phyloP scores from a whole-genome alignment of 64 coral and sea anemone species.

The Montipora capricornis region DNA sequence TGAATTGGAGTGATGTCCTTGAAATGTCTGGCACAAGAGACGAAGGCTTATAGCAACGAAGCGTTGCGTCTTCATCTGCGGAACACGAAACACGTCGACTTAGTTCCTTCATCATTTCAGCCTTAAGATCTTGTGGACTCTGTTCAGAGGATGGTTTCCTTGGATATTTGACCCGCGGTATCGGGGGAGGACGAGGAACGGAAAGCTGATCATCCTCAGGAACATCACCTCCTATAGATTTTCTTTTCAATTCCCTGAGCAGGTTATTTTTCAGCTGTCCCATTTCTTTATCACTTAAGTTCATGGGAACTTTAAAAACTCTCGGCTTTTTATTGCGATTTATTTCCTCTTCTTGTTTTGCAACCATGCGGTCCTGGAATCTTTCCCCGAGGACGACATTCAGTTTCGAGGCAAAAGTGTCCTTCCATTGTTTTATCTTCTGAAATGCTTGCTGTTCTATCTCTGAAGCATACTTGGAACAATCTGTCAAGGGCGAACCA shows the following conservation, averaged over 20 bases:
- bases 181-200: background rate
- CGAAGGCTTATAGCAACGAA: slow-evolving; percentile 16
- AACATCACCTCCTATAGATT: slow-evolving; percentile 8
- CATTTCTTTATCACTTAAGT: slow-evolving; percentile 61
- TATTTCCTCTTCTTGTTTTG: background rate
- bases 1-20: background rate
- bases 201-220: background rate
- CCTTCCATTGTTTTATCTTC: slow-evolving; percentile 74
- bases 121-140: slow-evolving; percentile 51
- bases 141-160: slow-evolving; percentile 17
- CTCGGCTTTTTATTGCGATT: slow-evolving; percentile 25
- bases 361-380: slow-evolving; percentile 2
- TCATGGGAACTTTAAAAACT: slow-evolving; percentile 74
- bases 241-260: slow-evolving; percentile 51
- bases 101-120: slow-evolving; percentile 65
- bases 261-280: slow-evolving; percentile 41
- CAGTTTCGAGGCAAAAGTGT: slow-evolving; percentile 63
- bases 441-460: slow-evolving; percentile 78
- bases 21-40: background rate
- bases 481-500: slow-evolving; percentile 21
- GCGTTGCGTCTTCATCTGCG: background rate
- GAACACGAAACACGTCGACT: slow-evolving; percentile 16
- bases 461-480: slow-evolving; percentile 72
- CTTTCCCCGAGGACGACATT: slow-evolving; percentile 57
- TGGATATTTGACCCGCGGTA: slow-evolving; percentile 51